These are phyloP conservation scores for Ammodytes dubius DNA, from an alignment of 2,113 vertebrate species.

Conservation along the genomic window DNA sequence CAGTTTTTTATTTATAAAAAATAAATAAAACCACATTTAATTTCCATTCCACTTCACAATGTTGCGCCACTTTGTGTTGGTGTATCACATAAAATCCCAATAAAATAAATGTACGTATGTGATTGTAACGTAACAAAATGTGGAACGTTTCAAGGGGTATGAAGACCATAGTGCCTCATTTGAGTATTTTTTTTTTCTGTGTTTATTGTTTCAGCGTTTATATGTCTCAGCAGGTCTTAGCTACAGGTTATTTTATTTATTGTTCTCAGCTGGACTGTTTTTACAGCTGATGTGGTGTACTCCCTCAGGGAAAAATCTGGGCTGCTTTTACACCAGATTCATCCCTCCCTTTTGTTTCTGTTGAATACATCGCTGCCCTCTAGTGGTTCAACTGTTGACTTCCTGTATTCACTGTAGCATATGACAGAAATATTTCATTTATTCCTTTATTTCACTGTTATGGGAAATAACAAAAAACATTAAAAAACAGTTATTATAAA, in stretches of 20 bases:
- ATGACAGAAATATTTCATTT: neutral
- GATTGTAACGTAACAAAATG: too few relatives aligned
- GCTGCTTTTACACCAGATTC: neutral
- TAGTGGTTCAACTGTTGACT: neutral
- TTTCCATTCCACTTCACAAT: too few relatives aligned
- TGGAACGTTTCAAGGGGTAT: too few relatives aligned
- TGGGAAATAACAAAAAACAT: neutral
- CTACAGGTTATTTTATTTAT: neutral
- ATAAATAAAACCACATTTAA: too few relatives aligned
- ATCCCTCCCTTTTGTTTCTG: too few relatives aligned
- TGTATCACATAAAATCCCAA: too few relatives aligned
- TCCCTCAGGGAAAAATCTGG: neutral
- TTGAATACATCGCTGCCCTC: slow-evolving; percentile 36
- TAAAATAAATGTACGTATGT: too few relatives aligned
- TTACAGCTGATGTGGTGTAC: slow-evolving; percentile 41
- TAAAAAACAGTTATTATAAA: neutral
- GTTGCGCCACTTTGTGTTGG: too few relatives aligned
- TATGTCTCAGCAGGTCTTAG: neutral
- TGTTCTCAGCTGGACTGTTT: slow-evolving; percentile 7
- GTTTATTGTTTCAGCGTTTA: too few relatives aligned
- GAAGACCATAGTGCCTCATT: too few relatives aligned
- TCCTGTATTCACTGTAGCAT: neutral
- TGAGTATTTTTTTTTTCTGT: too few relatives aligned
- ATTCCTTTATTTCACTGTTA: neutral
- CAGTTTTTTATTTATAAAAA: too few relatives aligned